Base-by-base conservation (phyloP, 2,113 vertebrate species). In the Amia ocellicauda region DNA sequence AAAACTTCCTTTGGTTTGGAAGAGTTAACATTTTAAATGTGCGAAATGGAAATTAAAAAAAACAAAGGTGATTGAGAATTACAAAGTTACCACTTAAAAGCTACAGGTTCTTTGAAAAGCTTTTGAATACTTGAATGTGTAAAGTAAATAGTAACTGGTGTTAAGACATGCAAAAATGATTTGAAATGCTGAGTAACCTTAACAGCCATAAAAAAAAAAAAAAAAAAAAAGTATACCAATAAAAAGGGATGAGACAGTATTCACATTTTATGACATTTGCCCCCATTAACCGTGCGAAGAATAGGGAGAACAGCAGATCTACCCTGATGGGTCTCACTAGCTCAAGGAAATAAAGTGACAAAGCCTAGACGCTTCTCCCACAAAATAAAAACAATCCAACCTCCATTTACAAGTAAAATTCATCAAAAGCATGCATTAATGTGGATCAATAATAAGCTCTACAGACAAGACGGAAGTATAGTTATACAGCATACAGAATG, bases 91-190 rank as follows among this genome's bases (percentile, higher is more conserved):
- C 40, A 76, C 59, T 77, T 63, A 49, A n/a, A 41, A 64, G 56
- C 22, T 17, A 83, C 68, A 78, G 75, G 84, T 90, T 85, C 77
- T 72, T 40, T 24, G 85, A 84, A 80, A 90, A 87, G 83, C 78
- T 72, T 75, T 70, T 78, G 28, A 36, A 36, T 36, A 80, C 63
- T n/a, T n/a, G n/a, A n/a, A 78, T 80, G 72, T 17, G 74, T 80
- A 69, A 43, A 72, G 53, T 19, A 51, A 62, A 59, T 23, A 67
- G 63, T 88, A 71, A 85, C 69, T 73, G 82, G 73, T 82, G 82
- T 83, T 81, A 86, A 76, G 77, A 83, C 91, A 92, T 93, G 91
- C 91, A 92, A 70, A 89, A n/a, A 80, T 78, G 82, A 82, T 56
- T 70, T 58, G 20, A 75, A 75, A 82, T 85, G 80, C 72, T 78